Base-by-base conservation (phyloP, 2,888 invertebrate species). In the Cheilosia scutellata region DNA sequence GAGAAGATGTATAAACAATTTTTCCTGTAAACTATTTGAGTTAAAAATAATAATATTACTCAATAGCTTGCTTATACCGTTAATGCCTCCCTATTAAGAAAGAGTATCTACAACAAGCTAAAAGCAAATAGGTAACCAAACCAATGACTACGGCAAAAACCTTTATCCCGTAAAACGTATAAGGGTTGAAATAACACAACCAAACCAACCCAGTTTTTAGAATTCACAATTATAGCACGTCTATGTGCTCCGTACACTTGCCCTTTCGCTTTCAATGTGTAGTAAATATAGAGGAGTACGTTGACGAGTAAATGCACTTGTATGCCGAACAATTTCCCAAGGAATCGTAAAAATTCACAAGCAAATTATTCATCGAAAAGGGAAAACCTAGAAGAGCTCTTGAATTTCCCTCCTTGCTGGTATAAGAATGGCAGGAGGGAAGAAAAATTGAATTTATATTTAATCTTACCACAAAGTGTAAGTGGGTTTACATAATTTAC, bases 201-300 rank as follows among this genome's bases (percentile, higher is more conserved):
- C 33, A 58, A 57, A 47, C 47, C 42, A 31, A 57, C 42, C 37
- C 40, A 53, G 66, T 42, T 66, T 16, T 51, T 31, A n/a, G 66
- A n/a, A 27, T 29, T 29, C 42, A 16, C n/a, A 29, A 25, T 20
- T 25, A 58, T 40, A 29, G 25, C 37, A 25, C n/a, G 40, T 58
- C 13, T 13, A 51, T 51, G 62, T 62, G 5, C 20, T 31, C 16
- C 5, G 63, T 65, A 27, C 51, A 49, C 65, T 51, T 51, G 51
- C 6, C 65, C 65, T 65, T 65, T 65, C 51, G 65, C 63, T 63
- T 63, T 47, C 16, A 63, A 49, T 25, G 13, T 25, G 33, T 25
- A 37, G 25, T 2, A 2, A 5, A 11, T 11, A 16, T n/a, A 5
- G 6, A 16, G 16, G 16, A 16, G 47, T 7, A 31, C 47, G 20